These are phyloP conservation scores for Lasiurus borealis DNA, from an alignment of 2,113 vertebrate species.

Conservation along the genomic window DNA sequence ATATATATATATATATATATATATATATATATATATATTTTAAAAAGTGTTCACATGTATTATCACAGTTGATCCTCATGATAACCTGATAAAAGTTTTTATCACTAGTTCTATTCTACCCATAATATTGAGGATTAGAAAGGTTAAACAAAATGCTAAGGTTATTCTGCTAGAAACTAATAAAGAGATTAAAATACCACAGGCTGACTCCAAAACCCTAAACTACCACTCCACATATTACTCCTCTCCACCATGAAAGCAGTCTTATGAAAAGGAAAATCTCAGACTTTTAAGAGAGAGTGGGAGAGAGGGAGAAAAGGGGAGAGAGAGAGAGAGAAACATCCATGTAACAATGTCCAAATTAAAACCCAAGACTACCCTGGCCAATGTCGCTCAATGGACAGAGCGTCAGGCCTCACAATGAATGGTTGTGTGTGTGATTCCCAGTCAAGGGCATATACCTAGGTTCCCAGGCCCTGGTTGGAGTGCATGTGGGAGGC, in stretches of 20 bases:
- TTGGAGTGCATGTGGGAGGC: no score
- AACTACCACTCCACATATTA: background rate
- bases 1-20: no score
- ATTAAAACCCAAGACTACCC: conserved; percentile 25
- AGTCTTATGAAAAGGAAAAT: conserved; percentile 47
- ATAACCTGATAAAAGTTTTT: background rate
- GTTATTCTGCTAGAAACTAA: conserved; percentile 1
- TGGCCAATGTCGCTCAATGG: no score
- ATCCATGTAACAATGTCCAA: background rate
- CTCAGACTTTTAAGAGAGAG: background rate
- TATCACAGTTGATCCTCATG: background rate
- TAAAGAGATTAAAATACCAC: background rate
- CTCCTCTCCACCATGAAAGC: background rate
- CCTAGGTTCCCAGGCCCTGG: no score
- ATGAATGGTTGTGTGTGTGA: no score
- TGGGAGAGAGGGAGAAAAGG: no score
- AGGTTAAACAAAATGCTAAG: background rate
- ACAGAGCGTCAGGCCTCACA: no score
- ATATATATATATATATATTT: no score
- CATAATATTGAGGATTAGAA: no score
- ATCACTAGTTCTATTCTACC: no score
- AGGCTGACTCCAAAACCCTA: background rate
- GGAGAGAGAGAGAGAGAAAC: no score
- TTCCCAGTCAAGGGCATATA: no score
- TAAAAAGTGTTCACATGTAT: background rate